These are phyloP conservation scores for Gibbula magus DNA, from an alignment of 2,888 invertebrate genomes.

Conservation along the genomic window DNA sequence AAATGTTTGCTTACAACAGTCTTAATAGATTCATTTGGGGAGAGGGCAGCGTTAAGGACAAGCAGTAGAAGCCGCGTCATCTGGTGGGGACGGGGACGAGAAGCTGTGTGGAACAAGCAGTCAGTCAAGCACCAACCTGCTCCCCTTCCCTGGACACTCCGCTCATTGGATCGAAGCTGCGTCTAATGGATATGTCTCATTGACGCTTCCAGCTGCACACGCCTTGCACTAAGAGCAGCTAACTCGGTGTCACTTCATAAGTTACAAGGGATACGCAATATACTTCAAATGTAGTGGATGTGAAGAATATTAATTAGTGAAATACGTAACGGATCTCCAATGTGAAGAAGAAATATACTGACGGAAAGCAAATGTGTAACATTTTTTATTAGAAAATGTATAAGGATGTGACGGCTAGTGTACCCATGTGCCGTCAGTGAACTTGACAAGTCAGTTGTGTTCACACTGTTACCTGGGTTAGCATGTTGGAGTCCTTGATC, in stretches of 20 bases:
- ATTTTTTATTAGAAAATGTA: too few relatives aligned
- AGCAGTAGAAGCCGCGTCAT: background rate
- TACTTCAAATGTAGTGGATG: too few relatives aligned
- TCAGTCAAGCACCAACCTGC: background rate
- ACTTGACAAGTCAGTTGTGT: too few relatives aligned
- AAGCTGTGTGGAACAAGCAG: background rate
- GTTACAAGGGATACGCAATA: too few relatives aligned
- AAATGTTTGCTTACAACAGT: constrained; percentile 8
- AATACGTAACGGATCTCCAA: too few relatives aligned
- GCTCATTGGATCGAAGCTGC: background rate
- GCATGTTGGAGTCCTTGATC: constrained; percentile 1
- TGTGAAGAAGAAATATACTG: too few relatives aligned
- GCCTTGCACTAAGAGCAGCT: too few relatives aligned
- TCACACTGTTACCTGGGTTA: background rate
- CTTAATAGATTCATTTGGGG: background rate
- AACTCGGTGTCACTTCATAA: too few relatives aligned
- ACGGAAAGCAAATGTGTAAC: too few relatives aligned
- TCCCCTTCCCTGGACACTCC: background rate
- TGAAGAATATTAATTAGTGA: too few relatives aligned
- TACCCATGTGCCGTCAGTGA: too few relatives aligned
- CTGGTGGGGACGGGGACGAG: background rate
- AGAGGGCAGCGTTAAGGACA: background rate
- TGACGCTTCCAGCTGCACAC: background rate
- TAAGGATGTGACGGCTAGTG: too few relatives aligned
- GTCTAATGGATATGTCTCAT: background rate